Percentiles rank a stretch among this genome's conserved stretches.
Conservation (phyloP, 2,888 invertebrate species). For the Sinelater perroti region DNA sequence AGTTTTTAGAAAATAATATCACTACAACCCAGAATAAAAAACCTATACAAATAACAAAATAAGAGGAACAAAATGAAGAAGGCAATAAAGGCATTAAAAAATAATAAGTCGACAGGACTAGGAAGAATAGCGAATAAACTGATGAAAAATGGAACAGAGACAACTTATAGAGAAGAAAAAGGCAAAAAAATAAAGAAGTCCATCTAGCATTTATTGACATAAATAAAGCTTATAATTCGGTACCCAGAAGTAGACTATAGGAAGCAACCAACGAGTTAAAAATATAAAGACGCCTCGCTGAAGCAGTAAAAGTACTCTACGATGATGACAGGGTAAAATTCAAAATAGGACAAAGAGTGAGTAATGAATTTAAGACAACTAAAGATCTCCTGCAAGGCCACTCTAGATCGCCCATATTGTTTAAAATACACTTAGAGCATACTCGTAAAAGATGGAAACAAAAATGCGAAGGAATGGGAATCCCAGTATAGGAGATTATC, state of each 20-base stretch:
- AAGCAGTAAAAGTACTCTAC: slow-evolving; percentile 5
- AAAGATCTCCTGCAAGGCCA: slow-evolving; percentile 5
- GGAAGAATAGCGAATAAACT: no score
- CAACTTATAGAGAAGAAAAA: slow-evolving; percentile 2
- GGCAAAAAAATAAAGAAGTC: background rate
- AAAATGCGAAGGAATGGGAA: no score
- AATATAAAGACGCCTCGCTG: background rate
- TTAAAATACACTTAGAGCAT: slow-evolving; percentile 10
- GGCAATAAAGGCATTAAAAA: no score
- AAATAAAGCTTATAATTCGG: background rate
- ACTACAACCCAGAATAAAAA: no score
- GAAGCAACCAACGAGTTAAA: background rate
- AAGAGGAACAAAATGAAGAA: no score
- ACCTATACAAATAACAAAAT: no score
- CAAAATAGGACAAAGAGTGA: background rate
- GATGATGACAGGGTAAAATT: background rate
- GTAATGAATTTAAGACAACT: slow-evolving; percentile 10
- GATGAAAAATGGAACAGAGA: no score
- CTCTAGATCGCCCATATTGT: background rate
- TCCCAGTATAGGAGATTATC: no score
- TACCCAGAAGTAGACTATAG: background rate
- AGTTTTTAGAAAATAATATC: no score
- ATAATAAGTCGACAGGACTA: no score
- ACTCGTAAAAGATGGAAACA: background rate
- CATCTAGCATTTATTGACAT: background rate